Conservation (phyloP, 2,113 vertebrate species). For the Calidris pugnax region DNA sequence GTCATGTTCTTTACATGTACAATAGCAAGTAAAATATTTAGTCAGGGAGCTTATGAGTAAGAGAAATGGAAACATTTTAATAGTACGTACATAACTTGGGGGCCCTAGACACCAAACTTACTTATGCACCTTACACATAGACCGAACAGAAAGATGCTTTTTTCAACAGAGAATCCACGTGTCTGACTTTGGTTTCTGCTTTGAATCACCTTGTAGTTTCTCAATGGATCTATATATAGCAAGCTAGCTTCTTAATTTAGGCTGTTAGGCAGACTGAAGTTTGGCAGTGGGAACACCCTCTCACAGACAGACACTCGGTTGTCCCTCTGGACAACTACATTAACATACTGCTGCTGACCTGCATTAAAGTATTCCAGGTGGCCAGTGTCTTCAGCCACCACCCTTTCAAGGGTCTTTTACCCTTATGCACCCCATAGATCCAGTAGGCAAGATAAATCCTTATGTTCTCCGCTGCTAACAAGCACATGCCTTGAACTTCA, state of each 20-base stretch:
- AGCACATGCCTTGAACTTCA: background rate
- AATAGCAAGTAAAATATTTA: background rate
- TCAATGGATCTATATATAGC: background rate
- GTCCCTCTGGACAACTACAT: too few species aligned
- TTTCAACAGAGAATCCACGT: background rate
- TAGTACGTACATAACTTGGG: rapidly evolving
- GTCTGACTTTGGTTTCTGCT: background rate
- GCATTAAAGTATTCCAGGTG: background rate
- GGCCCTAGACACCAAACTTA: background rate
- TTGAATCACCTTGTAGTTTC: background rate
- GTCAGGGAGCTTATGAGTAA: background rate
- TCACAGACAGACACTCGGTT: too few species aligned
- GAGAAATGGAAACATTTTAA: background rate
- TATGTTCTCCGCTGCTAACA: background rate
- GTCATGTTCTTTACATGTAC: background rate
- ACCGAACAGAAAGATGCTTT: rapidly evolving
- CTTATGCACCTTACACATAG: background rate
- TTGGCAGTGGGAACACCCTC: background rate
- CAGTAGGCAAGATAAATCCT: rapidly evolving
- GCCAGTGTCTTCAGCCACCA: background rate
- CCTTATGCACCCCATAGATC: background rate
- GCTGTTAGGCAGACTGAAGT: background rate
- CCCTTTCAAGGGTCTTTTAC: background rate
- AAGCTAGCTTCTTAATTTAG: background rate
- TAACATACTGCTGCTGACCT: background rate